phyloP scores from a whole-genome alignment of 2,888 invertebrate genomes.

The Catocala nupta region DNA sequence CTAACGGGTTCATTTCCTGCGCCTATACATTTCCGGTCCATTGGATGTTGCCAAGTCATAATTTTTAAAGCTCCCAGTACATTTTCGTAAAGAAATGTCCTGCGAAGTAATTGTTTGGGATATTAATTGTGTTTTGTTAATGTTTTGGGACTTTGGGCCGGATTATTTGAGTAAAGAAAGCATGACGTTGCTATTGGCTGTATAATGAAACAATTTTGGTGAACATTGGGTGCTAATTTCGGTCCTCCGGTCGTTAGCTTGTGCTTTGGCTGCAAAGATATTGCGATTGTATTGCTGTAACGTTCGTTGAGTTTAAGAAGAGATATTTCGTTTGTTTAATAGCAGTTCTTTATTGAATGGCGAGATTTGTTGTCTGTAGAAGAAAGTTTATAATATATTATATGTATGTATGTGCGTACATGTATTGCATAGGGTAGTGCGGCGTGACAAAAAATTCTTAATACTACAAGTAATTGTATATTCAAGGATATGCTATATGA shows the following conservation, averaged over 20 bases:
- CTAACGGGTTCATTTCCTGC: slow-evolving; percentile 86
- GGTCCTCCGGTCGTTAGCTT: slow-evolving; percentile 15
- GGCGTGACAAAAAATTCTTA: too few relatives aligned
- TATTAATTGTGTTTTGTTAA: slow-evolving; percentile 54
- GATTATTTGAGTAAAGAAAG: slow-evolving; percentile 42
- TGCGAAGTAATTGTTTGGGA: slow-evolving; percentile 35
- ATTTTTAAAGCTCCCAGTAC: slow-evolving; percentile 66
- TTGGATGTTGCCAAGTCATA: slow-evolving; percentile 80
- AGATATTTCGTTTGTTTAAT: slow-evolving; percentile 2
- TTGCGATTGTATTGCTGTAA: not conserved
- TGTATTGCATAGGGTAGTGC: too few relatives aligned
- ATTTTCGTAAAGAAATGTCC: slow-evolving; percentile 50
- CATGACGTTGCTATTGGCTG: slow-evolving; percentile 41
- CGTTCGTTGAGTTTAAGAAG: not conserved
- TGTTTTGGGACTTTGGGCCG: slow-evolving; percentile 28
- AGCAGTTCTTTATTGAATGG: not conserved
- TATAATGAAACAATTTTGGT: slow-evolving; percentile 43
- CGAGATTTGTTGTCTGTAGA: not conserved
- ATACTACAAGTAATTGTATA: too few relatives aligned
- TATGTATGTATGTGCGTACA: too few relatives aligned
- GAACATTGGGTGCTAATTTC: slow-evolving; percentile 50
- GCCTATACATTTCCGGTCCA: slow-evolving; percentile 84
- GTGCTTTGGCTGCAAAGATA: not conserved
- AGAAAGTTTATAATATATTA: too few relatives aligned
- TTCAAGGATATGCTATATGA: too few relatives aligned